Base-by-base conservation (phyloP, 2,888 invertebrate genomes). In the Lasioglossum leucozonium region DNA sequence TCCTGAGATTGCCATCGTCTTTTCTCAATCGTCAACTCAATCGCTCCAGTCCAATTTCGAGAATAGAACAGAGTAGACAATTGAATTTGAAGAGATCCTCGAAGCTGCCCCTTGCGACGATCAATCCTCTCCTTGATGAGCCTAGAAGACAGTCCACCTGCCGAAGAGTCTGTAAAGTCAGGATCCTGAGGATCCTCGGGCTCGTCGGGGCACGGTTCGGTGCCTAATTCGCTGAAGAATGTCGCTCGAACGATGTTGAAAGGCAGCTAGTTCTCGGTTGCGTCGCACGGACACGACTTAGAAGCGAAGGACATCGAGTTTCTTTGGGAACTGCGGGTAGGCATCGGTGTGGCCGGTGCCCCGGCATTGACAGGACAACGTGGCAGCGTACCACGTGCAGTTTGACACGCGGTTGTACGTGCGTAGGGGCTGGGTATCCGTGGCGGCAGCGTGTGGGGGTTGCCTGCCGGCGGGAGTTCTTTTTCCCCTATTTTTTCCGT, bases 351-450 rank as follows among this genome's bases (percentile, higher is more conserved):
- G 13, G 44, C 62, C 42, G 40, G 58, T 44, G 40, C 18, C 42
- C 77, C 79, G 79, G 74, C 81, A 88, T 84, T 89, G 89, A 82
- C 89, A 89, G 84, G 79, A 80, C 90, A 90, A 91, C 90, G 90
- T 90, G 90, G 97, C 96, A 92, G 88, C 88, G 91, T 87, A 86
- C 93, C 94, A 94, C 94, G 94, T 94, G 94, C 91, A 93, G 93
- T 93, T 94, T 94, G 94, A 94, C 94, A 94, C 94, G 94, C 94
- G 94, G 94, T 89, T 91, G 92, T 92, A 91, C 91, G 93, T 94
- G 94, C 94, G 94, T 94, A 94, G 93, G 89, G 91, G 90, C 90
- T 90, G 92, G 91, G 91, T 85, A 85, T 85, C 79, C 62, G 87
- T 82, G 82, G 84, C 78, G 88, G 88, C 71, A 30, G 87, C 76